Conservation (phyloP, 35 echinoderm and acorn worm genomes). For the Diadema setosum region DNA sequence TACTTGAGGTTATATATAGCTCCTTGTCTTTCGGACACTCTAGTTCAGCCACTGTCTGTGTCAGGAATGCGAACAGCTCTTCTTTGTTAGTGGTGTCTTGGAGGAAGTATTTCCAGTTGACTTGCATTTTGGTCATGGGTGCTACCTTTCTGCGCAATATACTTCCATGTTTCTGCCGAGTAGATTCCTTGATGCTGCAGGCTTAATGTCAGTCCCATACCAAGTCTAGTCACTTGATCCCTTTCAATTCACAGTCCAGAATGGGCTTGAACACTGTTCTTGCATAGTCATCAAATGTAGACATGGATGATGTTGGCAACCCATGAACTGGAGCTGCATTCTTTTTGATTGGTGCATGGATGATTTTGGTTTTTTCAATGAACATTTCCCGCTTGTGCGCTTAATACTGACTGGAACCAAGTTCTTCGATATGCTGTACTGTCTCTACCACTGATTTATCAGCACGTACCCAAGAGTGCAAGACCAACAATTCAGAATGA, state of each 20-base stretch:
- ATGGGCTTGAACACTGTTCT: not conserved
- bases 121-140: not conserved
- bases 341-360: constrained; percentile 1
- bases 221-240: not conserved
- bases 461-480: not conserved
- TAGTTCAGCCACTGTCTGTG: not conserved
- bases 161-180: constrained; percentile 1
- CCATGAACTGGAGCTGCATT: constrained; percentile 29
- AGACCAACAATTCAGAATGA: not conserved
- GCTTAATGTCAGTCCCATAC: not conserved
- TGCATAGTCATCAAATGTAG: not conserved
- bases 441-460: constrained; percentile 6
- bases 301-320: not conserved
- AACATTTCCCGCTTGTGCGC: not conserved
- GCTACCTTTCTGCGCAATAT: not conserved
- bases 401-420: constrained; percentile 1
- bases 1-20: not conserved
- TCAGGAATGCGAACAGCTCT: constrained; percentile 34
- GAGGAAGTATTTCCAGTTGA: constrained; percentile 13
- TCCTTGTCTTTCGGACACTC: not conserved
- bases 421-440: not conserved
- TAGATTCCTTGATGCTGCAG: constrained; percentile 16
- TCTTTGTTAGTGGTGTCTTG: constrained; percentile 29
- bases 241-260: not conserved
- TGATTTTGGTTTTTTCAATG: not conserved